Evolutionary conservation across 2,113 vertebrate species (phyloP), one percentile per base, ranked within the genome.

Genomic region (Hyla sarda): DNA sequence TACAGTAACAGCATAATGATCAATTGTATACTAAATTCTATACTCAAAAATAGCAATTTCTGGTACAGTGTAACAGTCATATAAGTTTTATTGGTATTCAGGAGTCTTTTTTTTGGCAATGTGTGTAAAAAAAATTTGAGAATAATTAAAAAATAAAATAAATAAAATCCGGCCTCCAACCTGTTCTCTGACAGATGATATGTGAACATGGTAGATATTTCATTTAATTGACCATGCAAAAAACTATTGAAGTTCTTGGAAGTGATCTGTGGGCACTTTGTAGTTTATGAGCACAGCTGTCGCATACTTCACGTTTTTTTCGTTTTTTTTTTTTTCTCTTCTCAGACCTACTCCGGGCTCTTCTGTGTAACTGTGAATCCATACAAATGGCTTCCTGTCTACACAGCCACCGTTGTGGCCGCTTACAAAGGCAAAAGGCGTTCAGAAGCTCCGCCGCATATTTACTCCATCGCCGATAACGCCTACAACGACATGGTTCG

Each of bases 341-440:
- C 54, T 28, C 93, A 99, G 97, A 99, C 97, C 19, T 97, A 98
- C 89, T 98, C 97, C 0, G 97, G 97, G 52, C 94, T 98, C 87
- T 98, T 99, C 95, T 99, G 97, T 23, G 97, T 99, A 87, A 97
- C 96, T 62, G 95, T 98, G 90, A 98, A 98, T 89, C 97, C 98
- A 47, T 98, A 98, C 93, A 99, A 99, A 91, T 98, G 97, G 97
- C 94, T 99, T 82, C 97, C 97, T 0, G 95, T 99, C 89, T 99
- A 98, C 94, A 96, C 95, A 0, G 86, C 96, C 0, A 87, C 93
- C 0, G 96, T 98, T 88, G 96, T 98, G 34, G 96, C 95, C 0
- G 96, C 92, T 82, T 99, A 99, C 93, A 97, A 95, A 91, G 97
- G 97, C 90, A 99, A 97, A 91, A 92, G 97, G 14, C 96, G 96